Evolutionary conservation across 2,113 vertebrate species (phyloP).

Genomic region (Zapornia atra): DNA sequence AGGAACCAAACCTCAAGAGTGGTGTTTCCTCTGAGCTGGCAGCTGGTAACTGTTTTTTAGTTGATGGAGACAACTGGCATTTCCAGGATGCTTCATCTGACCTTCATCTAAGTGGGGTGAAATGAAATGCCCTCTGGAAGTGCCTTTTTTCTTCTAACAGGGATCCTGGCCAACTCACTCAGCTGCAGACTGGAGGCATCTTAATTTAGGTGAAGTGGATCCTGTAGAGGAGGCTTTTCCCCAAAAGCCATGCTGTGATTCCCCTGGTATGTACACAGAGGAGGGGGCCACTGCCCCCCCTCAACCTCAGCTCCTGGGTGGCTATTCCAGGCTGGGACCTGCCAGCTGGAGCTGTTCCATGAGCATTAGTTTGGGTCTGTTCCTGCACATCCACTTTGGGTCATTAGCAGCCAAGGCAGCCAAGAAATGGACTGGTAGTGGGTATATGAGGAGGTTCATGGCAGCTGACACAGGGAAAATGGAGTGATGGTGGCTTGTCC

Average conservation of each 20-base stretch:
- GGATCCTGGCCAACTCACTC: rapidly evolving
- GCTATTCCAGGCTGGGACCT: background rate
- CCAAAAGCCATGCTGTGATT: background rate
- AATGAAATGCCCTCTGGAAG: background rate
- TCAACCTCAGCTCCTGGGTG: background rate
- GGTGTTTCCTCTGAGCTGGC: background rate
- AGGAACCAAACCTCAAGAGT: background rate
- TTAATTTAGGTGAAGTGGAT: constrained; percentile 6
- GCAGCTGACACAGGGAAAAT: rapidly evolving
- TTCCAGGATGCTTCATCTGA: constrained; percentile 13
- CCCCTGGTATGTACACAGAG: background rate
- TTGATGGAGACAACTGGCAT: background rate
- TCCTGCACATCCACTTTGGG: background rate
- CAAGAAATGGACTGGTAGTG: background rate
- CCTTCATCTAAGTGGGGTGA: background rate
- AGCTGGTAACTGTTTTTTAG: constrained; percentile 31
- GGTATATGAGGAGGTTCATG: rapidly evolving
- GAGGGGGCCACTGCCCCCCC: background rate
- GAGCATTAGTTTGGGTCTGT: background rate
- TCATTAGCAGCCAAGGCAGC: background rate
- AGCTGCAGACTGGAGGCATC: background rate
- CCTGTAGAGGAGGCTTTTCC: background rate
- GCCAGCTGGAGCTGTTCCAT: background rate
- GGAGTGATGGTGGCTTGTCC: background rate
- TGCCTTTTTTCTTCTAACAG: background rate